Base-by-base conservation (phyloP, 1,140 invertebrate species). In the Caenorhabditis briggsae region DNA sequence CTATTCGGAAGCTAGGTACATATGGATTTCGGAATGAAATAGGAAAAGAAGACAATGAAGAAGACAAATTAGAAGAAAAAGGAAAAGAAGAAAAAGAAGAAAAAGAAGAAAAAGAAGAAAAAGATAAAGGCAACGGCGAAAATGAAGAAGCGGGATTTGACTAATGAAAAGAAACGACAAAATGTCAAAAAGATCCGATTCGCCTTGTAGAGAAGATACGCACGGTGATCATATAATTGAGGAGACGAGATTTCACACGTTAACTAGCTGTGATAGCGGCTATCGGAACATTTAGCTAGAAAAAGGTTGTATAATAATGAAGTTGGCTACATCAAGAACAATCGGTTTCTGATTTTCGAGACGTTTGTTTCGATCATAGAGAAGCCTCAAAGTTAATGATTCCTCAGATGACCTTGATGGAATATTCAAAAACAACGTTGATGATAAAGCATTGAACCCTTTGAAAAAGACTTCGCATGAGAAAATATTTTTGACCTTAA, bases 131-230 rank as follows among this genome's bases (percentile, higher is more conserved):
- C 20, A 41, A 50, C 48, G 43, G 23, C 18, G 65, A 46, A 48
- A n/a, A 50, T 23, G 70, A 78, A 50, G 46, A 78, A 50, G 46
- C 46, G 70, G 46, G 46, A 50, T 78, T 78, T 50, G 46, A 50
- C 53, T 50, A 78, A 50, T 50, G 70, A 78, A 78, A 78, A 23
- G 70, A 78, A 48, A 78, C 70, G 70, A 78, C 53, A 46, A 78
- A 78, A 78, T 78, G 70, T 78, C 70, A 78, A 78, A 78, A 78
- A 78, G 70, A 78, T 78, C 70, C 70, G 46, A 78, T 78, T 78
- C 53, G 43, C 23, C 70, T 23, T 78, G 20, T 50, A 78, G n/a
- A 78, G 70, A 78, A 43, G 70, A 78, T 8, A 78, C 41, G 70
- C 33, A 78, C 70, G 46, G 70, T 50, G 46, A 50, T 78, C 23